These are phyloP conservation scores for Aricia agestis DNA, from an alignment of 1,140 invertebrate species.

Conservation along the genomic window DNA sequence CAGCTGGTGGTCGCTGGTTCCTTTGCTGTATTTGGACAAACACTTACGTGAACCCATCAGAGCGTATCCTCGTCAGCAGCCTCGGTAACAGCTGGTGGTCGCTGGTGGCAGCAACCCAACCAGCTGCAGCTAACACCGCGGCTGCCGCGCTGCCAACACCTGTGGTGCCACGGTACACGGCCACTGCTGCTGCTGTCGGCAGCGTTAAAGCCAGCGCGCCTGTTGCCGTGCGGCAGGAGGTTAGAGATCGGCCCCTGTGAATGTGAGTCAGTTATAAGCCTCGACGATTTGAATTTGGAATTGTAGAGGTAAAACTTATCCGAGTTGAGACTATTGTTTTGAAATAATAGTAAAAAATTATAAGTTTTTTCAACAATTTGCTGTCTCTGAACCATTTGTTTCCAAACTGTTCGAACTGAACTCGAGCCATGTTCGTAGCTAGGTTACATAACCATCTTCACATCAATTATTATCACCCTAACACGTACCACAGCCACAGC, in stretches of 20 bases:
- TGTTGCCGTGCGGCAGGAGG: conserved; percentile 42
- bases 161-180: conserved; percentile 30
- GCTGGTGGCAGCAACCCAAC: conserved; percentile 40
- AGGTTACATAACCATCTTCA: too few relatives aligned
- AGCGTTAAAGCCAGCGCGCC: conserved; percentile 36
- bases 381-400: too few relatives aligned
- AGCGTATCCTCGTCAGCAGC: conserved; percentile 28
- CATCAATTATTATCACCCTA: not conserved
- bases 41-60: conserved; percentile 46
- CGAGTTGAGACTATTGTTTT: too few relatives aligned
- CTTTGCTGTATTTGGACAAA: too few relatives aligned
- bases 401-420: too few relatives aligned
- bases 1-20: conserved; percentile 25
- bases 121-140: conserved; percentile 36
- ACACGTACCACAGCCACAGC: conserved; percentile 54
- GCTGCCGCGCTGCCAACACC: conserved; percentile 32
- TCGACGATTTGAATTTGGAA: not conserved
- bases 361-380: too few relatives aligned
- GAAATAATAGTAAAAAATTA: too few relatives aligned
- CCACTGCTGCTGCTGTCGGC: conserved; percentile 37
- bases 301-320: too few relatives aligned
- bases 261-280: not conserved
- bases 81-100: conserved; percentile 26
- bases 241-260: conserved; percentile 55
- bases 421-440: too few relatives aligned